A percentile compares a stretch with the other conserved stretches of the same genome.
Evolutionary conservation across 1,140 invertebrate genomes (phyloP).

Genomic region (Aleiodes sp.): DNA sequence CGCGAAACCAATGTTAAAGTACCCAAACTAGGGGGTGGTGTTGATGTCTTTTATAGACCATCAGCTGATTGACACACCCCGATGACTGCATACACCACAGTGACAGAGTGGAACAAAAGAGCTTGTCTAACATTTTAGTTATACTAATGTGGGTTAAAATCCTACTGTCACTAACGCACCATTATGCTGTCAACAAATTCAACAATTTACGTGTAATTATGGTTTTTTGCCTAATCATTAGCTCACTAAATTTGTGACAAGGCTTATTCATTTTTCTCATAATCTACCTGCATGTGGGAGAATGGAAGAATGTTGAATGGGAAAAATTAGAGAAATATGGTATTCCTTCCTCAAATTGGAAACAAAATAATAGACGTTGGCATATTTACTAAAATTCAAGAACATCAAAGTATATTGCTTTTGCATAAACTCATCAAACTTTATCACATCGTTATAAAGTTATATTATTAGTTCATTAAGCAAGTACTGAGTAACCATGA

Average conservation of each 20-base stretch:
- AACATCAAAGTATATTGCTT: no score
- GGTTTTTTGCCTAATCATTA: neutral
- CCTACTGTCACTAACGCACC: neutral
- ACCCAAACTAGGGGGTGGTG: neutral
- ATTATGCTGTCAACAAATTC: slow-evolving; percentile 1
- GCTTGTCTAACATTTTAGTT: neutral
- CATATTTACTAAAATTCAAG: no score
- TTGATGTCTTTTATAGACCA: neutral
- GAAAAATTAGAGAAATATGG: no score
- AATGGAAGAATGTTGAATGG: neutral
- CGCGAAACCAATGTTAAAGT: neutral
- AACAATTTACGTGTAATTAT: neutral
- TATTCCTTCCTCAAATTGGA: no score
- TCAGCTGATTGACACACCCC: slow-evolving; percentile 24
- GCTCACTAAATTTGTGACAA: neutral
- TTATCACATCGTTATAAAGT: neutral
- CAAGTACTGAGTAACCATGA: slow-evolving; percentile 2
- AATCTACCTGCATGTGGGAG: no score
- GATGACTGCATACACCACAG: neutral
- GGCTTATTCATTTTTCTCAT: no score
- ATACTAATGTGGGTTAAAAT: neutral
- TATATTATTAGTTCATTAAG: neutral
- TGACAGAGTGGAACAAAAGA: neutral
- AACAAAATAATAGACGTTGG: no score
- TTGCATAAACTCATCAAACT: neutral